Evolutionary conservation across 2,113 vertebrate species (phyloP), one percentile per base, ranked within the genome.

Genomic region (Machaerirhynchus nigripectus): DNA sequence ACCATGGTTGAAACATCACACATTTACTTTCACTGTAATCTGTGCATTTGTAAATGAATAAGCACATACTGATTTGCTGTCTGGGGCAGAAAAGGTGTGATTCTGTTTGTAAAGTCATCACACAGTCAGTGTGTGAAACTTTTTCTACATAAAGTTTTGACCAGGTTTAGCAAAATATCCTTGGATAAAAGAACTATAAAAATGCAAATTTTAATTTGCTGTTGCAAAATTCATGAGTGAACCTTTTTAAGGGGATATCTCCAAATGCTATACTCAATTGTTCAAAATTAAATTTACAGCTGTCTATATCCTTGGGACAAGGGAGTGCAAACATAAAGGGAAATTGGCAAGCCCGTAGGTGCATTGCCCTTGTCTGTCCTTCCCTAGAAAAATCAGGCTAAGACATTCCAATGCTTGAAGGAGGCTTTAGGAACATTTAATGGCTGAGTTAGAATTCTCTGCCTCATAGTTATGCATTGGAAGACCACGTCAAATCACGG

Each of bases 151-250:
- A 70, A 93, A 84, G 55, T 80, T 84, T 80, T 93, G 89, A 85
- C 33, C 64, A 83, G 27, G 59, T 97, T 97, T 92, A 96, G 56
- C 74, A 94, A 94, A 88, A 94, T 85, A 94, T 78, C 71, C 87
- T 76, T 55, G 84, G 85, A 95, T 83, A 89, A 95, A 91, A 96
- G 67, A 94, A 85, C 87, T 79, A 84, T 96, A 88, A 97, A 96
- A 91, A 97, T 91, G 84, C 30, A 97, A 96, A 97, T 96, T 94
- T 93, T 44, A 70, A 10, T 91, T 81, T 90, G 75, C 74, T 87
- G 13, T 65, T 93, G 39, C 76, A 97, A 91, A 97, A 96, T 95
- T 90, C 74, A 94, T 83, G 81, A 81, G 37, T 37, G 42, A 52
- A 35, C 24, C 2, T 69, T 86, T 94, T 68, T 78, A 75, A 89